Conservation (phyloP, 2,888 invertebrate genomes). For the Xestia xanthographa region DNA sequence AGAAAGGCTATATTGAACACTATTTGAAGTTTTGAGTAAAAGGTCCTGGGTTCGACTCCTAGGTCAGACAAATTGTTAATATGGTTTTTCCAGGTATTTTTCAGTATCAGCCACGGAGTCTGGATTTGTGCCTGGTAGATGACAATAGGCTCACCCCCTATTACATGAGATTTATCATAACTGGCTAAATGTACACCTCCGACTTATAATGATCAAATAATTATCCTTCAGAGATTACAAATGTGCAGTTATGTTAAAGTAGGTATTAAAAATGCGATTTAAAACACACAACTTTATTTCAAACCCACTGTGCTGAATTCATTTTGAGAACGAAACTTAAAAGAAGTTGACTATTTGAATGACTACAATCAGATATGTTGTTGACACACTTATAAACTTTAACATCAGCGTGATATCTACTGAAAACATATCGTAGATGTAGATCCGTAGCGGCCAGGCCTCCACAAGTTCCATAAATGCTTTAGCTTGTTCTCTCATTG, state of each 20-base stretch:
- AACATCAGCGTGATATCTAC: conserved; percentile 81
- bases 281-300: conserved; percentile 3
- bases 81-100: neutral
- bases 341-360: conserved; percentile 80
- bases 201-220: neutral
- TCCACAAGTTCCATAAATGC: conserved; percentile 80
- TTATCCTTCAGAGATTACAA: neutral
- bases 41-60: neutral
- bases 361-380: conserved; percentile 82
- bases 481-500: conserved; percentile 79
- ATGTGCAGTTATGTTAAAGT: neutral
- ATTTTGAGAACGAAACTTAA: neutral
- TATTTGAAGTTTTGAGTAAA: neutral
- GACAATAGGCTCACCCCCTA: neutral
- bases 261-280: conserved; percentile 1
- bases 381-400: conserved; percentile 82
- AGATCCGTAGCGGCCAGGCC: conserved; percentile 77
- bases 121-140: neutral
- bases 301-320: neutral
- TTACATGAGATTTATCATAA: neutral
- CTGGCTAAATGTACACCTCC: neutral
- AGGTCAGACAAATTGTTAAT: neutral
- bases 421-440: conserved; percentile 80
- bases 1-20: neutral
- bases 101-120: neutral